Evolutionary conservation across 2,888 invertebrate species (phyloP), one percentile per base, ranked within the genome.

Genomic region (Geophilus truncorum): DNA sequence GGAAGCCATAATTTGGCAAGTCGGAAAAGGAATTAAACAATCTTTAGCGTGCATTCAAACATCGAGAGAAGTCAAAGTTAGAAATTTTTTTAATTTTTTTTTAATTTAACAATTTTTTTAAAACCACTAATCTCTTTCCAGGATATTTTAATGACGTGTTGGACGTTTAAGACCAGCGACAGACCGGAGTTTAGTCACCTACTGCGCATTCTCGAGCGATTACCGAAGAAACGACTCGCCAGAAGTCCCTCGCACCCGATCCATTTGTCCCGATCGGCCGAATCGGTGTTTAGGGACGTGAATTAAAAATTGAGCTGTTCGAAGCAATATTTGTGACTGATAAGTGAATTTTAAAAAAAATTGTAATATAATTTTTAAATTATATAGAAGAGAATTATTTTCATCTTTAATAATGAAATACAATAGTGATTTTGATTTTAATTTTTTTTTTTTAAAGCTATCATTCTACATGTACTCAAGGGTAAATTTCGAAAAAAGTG

Each of bases 191-290:
- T 99, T 89, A 91, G 93, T 80, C 91, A 92, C 83, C 89, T 99
- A 81, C 91, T 95, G 84, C 88, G 89, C 81, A 92, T 93, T 81
- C 90, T 99, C 81, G 95, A 97, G 86, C 93, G 94, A 87, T 90
- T 99, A 85, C 98, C 99, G 76, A 95, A 96, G 88, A 97, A 97
- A 89, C 91, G 96, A 76, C 91, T 99, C 84, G 96, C 96, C 79
- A 93, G 99, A 83, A 97, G 97, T 86, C 99, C 99, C 84, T 98
- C 98, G 82, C 98, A 98, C 91, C 98, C 98, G 34, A 93, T 97
- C 84, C 97, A 98, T 87, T 90, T 98, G 85, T 97, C 97, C 77
- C 92, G 97, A 86, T 97, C 97, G 79, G 97, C 96, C 76, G 97
- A 98, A 90, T 96, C 96, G 79, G 95, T 97, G 86, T 96, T 96